A percentile compares a stretch with the other conserved stretches of the same genome.
phyloP scores from a whole-genome alignment of 2,888 invertebrate species.

The Xestia sexstrigata region DNA sequence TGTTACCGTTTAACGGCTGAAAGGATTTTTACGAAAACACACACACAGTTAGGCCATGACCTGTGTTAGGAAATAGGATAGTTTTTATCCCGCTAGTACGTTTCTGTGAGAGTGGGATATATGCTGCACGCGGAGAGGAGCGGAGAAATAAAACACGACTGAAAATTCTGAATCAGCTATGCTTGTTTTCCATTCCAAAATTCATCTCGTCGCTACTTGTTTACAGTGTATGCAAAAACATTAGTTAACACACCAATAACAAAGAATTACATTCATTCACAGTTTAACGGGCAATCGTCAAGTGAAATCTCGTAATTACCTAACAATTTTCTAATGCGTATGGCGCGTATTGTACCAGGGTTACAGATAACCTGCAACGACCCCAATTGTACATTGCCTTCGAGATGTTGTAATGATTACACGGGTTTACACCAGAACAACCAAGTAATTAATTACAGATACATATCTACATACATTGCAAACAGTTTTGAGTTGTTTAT shows the following conservation, averaged over 20 bases:
- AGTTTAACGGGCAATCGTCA: slow-evolving; percentile 36
- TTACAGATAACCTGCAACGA: slow-evolving; percentile 53
- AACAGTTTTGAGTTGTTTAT: slow-evolving; percentile 31
- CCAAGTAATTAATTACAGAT: slow-evolving; percentile 45
- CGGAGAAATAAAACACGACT: background rate
- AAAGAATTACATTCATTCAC: slow-evolving; percentile 43
- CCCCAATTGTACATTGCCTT: slow-evolving; percentile 47
- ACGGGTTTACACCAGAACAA: slow-evolving; percentile 33
- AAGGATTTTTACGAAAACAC: background rate
- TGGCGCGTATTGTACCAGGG: slow-evolving; percentile 27
- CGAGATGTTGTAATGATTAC: slow-evolving; percentile 41
- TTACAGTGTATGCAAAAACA: background rate
- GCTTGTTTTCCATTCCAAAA: slow-evolving; percentile 16
- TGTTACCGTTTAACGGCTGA: background rate
- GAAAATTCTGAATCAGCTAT: background rate
- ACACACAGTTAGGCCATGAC: background rate
- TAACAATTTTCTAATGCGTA: slow-evolving; percentile 57
- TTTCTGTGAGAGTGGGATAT: background rate
- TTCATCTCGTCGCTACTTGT: background rate
- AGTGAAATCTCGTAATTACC: slow-evolving; percentile 58
- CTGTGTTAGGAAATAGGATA: background rate
- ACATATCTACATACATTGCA: slow-evolving; percentile 33
- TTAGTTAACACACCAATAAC: slow-evolving; percentile 13
- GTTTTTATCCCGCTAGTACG: background rate
- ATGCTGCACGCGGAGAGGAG: background rate